A percentile compares a stretch with the other conserved stretches of the same genome.
These are phyloP conservation scores for Rhagoletis pomonella DNA, from an alignment of 1,140 invertebrate species.

Conservation along the genomic window DNA sequence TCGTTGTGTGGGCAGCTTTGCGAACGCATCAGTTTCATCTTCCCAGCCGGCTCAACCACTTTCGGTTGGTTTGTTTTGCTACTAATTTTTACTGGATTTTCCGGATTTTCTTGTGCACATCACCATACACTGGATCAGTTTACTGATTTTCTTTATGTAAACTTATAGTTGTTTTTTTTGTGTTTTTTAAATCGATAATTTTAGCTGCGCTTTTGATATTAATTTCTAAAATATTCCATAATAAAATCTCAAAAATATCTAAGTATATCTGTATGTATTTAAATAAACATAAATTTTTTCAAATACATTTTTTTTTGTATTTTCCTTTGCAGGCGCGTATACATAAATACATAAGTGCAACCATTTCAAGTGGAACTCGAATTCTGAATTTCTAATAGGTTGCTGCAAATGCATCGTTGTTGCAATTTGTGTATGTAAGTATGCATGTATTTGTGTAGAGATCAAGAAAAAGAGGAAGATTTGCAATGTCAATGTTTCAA, in stretches of 20 bases:
- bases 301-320: no score
- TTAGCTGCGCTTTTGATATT: no score
- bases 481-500: not conserved
- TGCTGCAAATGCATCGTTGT: not conserved
- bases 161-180: not conserved
- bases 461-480: not conserved
- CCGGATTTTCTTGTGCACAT: slow-evolving; percentile 34
- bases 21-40: slow-evolving; percentile 26
- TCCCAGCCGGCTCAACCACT: slow-evolving; percentile 30
- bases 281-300: not conserved
- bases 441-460: not conserved
- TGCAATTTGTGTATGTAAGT: not conserved
- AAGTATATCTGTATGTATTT: not conserved
- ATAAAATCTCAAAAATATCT: no score
- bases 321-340: not conserved
- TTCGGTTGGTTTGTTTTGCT: slow-evolving; percentile 37
- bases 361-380: not conserved
- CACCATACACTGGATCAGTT: slow-evolving; percentile 17
- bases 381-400: not conserved
- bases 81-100: slow-evolving; percentile 47
- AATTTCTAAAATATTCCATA: no score
- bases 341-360: not conserved
- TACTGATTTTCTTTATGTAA: not conserved
- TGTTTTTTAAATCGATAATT: not conserved
- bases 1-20: slow-evolving; percentile 38